Evolutionary conservation across 2,113 vertebrate genomes (phyloP).

Genomic region (Circaetus gallicus): DNA sequence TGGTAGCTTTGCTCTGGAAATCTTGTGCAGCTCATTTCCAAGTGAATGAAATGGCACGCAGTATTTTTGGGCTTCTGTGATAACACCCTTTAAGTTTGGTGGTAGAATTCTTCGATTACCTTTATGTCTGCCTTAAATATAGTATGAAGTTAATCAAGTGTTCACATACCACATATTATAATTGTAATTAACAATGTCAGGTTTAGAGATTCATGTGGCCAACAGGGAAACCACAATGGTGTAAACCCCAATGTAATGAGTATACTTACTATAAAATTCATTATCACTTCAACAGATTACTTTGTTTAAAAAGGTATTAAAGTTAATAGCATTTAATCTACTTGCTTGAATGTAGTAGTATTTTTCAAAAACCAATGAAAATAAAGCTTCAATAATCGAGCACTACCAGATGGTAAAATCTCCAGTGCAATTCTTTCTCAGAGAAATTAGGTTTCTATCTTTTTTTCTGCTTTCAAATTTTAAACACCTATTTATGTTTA

Average conservation of each 20-base stretch:
- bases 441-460: slow-evolving; percentile 23
- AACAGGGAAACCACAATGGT: slow-evolving; percentile 55
- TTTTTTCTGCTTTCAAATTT: slow-evolving; percentile 16
- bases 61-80: background rate
- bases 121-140: slow-evolving; percentile 47
- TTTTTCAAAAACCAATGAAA: slow-evolving; percentile 58
- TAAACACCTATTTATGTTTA: background rate
- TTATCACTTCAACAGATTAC: slow-evolving; percentile 68
- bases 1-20: slow-evolving; percentile 4
- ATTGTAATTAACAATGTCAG: slow-evolving; percentile 55
- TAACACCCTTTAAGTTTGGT: background rate
- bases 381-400: slow-evolving; percentile 59
- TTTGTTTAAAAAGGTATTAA: slow-evolving; percentile 71
- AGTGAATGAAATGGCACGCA: slow-evolving; percentile 13
- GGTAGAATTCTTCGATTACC: slow-evolving; percentile 15
- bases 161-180: slow-evolving; percentile 25
- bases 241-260: slow-evolving; percentile 64
- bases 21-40: slow-evolving; percentile 1
- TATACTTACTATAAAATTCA: slow-evolving; percentile 70
- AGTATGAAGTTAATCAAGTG: slow-evolving; percentile 46
- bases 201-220: slow-evolving; percentile 49
- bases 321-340: slow-evolving; percentile 72
- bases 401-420: slow-evolving; percentile 51
- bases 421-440: slow-evolving; percentile 14
- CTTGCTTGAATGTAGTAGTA: slow-evolving; percentile 52